phyloP scores from a whole-genome alignment of 1,140 invertebrate species.

The Apis dorsata region DNA sequence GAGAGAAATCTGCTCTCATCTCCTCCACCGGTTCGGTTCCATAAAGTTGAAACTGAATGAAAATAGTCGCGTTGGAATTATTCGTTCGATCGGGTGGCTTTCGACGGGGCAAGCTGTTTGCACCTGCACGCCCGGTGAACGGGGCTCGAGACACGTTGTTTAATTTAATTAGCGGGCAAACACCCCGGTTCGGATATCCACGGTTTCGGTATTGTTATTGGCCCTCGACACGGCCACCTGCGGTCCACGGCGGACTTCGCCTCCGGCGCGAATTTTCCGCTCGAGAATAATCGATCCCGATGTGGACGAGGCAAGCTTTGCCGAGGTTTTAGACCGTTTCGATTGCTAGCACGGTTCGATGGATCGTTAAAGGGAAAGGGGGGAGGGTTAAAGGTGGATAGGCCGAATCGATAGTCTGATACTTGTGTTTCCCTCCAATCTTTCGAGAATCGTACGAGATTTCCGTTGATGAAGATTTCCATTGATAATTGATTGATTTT shows the following conservation, averaged over 20 bases:
- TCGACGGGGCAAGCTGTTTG: slow-evolving; percentile 33
- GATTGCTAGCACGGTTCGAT: background rate
- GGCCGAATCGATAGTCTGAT: too few relatives aligned
- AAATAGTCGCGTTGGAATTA: background rate
- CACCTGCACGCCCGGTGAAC: slow-evolving; percentile 49
- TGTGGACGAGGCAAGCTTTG: background rate
- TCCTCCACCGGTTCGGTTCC: background rate
- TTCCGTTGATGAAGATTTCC: too few relatives aligned
- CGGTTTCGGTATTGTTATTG: slow-evolving; percentile 56
- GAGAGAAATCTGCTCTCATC: background rate
- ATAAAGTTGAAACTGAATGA: background rate
- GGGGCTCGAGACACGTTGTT: slow-evolving; percentile 47
- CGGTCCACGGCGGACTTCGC: slow-evolving; percentile 16
- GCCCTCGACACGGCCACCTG: slow-evolving; percentile 27
- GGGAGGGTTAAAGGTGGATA: too few relatives aligned
- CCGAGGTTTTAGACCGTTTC: background rate
- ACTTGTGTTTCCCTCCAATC: too few relatives aligned
- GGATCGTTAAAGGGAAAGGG: background rate
- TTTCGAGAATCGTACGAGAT: too few relatives aligned
- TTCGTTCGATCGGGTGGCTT: slow-evolving; percentile 47
- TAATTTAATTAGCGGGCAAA: slow-evolving; percentile 66
- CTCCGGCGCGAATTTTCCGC: slow-evolving; percentile 16
- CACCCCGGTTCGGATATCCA: slow-evolving; percentile 44
- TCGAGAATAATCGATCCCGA: slow-evolving; percentile 19
- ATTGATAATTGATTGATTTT: too few relatives aligned